Base-by-base conservation (phyloP, 2,113 vertebrate species). In the Xiphophorus hellerii region DNA sequence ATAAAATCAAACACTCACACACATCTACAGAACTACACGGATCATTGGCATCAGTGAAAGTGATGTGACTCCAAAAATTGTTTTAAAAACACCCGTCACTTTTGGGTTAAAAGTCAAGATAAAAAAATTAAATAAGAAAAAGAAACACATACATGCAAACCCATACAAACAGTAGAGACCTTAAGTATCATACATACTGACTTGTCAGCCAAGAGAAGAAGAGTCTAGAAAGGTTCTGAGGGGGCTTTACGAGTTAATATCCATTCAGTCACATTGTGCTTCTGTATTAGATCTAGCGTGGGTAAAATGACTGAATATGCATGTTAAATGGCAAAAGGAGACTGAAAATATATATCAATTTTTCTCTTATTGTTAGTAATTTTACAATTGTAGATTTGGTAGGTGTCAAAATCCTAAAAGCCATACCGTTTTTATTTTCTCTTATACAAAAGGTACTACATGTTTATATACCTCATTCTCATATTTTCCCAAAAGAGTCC, bases 211-310 rank as follows among this genome's bases (percentile, higher is more conserved):
- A 73, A 86, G 71, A 86, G 63, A 84, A 83, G 68, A 25, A 77
- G 89, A 88, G 71, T 82, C 84, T 82, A 88, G 68, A 71, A 51
- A 85, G 81, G 77, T 77, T 83, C 72, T 61, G 58, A 93, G 84
- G 85, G 80, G 83, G 84, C 92, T 91, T 87, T 88, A 84, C 84
- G 66, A 84, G 85, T 71, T 77, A 54, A 85, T 79, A 83, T 77
- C 77, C 83, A 82, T 84, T 89, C 77, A 90, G 86, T 89, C 75
- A 74, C 67, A 90, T 92, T 94, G 91, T 93, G 93, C 90, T 92
- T 91, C 60, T 66, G 72, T 84, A 37, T 86, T 64, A 37, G 80
- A 84, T 88, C 78, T 84, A 83, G 73, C 85, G 13, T 81, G 65
- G 71, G 71, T 48, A 67, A 62, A 51, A 69, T 28, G 37, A 74